Conservation (phyloP, 2,797 vertebrate genomes). For the Muscicapa striata region DNA sequence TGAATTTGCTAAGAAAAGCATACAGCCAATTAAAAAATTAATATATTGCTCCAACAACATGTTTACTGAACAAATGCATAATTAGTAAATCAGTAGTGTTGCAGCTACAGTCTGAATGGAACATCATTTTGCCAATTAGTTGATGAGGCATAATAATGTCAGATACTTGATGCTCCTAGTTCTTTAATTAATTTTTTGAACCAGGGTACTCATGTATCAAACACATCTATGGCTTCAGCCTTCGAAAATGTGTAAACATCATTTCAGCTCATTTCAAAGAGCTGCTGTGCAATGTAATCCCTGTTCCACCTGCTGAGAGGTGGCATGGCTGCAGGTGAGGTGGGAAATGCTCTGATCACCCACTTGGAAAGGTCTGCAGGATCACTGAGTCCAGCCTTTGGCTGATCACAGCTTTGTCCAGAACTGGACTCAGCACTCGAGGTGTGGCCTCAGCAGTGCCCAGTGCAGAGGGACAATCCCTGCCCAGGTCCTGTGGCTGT, state of each 20-base stretch:
- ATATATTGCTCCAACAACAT: slow-evolving; percentile 65
- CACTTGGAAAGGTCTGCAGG: neutral
- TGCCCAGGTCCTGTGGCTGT: neutral
- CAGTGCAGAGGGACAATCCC: neutral
- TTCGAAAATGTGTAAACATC: slow-evolving; percentile 40
- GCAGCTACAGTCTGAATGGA: slow-evolving; percentile 70
- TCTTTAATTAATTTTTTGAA: slow-evolving; percentile 77
- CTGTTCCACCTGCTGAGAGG: neutral
- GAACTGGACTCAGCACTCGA: neutral
- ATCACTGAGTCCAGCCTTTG: rapidly evolving
- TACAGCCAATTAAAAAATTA: slow-evolving; percentile 63
- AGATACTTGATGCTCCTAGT: slow-evolving; percentile 67
- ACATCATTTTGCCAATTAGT: slow-evolving; percentile 77
- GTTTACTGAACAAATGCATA: slow-evolving; percentile 74
- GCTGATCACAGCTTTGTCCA: neutral
- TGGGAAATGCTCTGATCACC: neutral
- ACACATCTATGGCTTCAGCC: slow-evolving; percentile 59
- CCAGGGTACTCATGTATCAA: slow-evolving; percentile 61
- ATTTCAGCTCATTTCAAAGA: slow-evolving; percentile 35
- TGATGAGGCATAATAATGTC: slow-evolving; percentile 78
- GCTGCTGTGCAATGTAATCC: neutral
- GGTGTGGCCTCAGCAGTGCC: neutral
- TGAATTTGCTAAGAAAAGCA: slow-evolving; percentile 21
- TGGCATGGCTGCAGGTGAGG: neutral
- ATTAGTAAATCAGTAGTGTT: slow-evolving; percentile 75